Base-by-base conservation (phyloP, 2,113 vertebrate genomes). In the Gymnogyps californianus region DNA sequence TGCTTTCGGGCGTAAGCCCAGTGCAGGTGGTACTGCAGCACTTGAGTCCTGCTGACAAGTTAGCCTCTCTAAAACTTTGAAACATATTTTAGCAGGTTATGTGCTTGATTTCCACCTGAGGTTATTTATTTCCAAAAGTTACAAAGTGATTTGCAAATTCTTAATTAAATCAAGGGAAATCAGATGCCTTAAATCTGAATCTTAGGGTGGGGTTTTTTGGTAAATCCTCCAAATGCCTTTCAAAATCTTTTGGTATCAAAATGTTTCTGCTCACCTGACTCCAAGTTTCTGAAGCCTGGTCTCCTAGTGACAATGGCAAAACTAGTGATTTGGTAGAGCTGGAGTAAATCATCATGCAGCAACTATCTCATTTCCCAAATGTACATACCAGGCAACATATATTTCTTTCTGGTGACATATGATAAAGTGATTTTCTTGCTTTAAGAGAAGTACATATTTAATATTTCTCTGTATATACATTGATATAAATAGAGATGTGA, bases 401-500 rank as follows among this genome's bases (percentile, higher is more conserved):
- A 36, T 74, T 80, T 91, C 32, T 89, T 94, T 62, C n/a, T 51
- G 26, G 11, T 88, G 49, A 79, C 3, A 64, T 44, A 38, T 6
- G 44, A 55, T 67, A 49, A 69, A 57, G 26, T 46, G 4, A 19
- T 70, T 79, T 79, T 79, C 58, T 51, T 65, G 31, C 46, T 87
- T 89, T 65, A 76, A 79, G 40, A 74, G 7, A 85, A 13, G 71
- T 3, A 25, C 4, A 75, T 70, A 83, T 84, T 76, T 66, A 95
- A 96, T 96, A 91, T 78, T 96, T 96, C 57, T 95, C 75, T 97
- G 69, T 74, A 66, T 66, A 94, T 88, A 65, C 9, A 71, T 87
- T 95, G 89, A 58, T 92, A 97, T 94, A 93, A 96, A 96, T 93
- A 95, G 70, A 91, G 13, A 93, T 69, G 57, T 65, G 78, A 79